Evolutionary conservation across 2,888 invertebrate species (phyloP), one percentile per base, ranked within the genome.

Genomic region (Tinea pellionella): DNA sequence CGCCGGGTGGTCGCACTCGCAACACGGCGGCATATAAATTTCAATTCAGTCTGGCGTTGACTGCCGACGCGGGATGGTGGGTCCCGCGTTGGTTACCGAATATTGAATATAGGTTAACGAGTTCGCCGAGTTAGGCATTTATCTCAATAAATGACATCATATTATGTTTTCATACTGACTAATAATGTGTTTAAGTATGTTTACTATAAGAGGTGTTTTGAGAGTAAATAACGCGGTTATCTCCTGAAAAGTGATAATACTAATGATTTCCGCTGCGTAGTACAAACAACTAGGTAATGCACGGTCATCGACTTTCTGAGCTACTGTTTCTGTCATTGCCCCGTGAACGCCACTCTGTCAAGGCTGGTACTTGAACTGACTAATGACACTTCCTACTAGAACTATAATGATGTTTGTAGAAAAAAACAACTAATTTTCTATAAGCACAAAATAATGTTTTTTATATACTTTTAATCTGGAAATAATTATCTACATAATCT

Each of bases 291-390:
- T 47, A 16, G 47, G 47, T 47, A 53, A 24, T 37, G 42, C 70
- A 75, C 80, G 82, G 82, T 81, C 82, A 81, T 78, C 79, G 81
- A 80, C 81, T 73, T 18, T 42, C 24, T 24, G 47, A 53, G 53
- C 53, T 53, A 53, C 53, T 24, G 53, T 53, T 53, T 53, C 13
- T 53, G 53, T 53, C 24, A 47, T 47, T 47, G 16, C 47, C 37
- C 37, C 4, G 37, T 37, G 37, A 37, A 37, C 37, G 37, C 37
- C 37, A 37, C 9, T 37, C 37, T 37, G 37, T 37, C 37, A 37
- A 37, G 37, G 37, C 37, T 37, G 37, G 9, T 37, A 37, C 37
- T 37, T 37, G 37, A 12, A 37, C 37, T 24, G 37, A 37, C n/a
- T 37, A 37, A 37, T 37, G 37, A 37, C 37, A 37, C 37, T 37